Evolutionary conservation across 2,113 vertebrate genomes (phyloP).

Genomic region (Trematomus loennbergii): DNA sequence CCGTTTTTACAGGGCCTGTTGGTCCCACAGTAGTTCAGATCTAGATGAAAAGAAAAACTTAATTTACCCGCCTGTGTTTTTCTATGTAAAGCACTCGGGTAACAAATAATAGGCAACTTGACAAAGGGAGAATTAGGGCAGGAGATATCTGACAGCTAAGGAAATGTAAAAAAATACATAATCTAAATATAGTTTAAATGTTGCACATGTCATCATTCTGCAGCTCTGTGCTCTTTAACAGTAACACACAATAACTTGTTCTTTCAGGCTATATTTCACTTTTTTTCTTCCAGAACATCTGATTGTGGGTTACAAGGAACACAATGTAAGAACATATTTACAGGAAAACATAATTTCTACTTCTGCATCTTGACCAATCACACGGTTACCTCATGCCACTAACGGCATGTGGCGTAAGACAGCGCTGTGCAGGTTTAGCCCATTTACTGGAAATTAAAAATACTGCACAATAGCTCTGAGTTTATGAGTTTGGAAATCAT

Average conservation of each 20-base stretch:
- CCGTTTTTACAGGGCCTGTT: slow-evolving; percentile 93
- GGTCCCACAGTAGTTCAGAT: slow-evolving; percentile 96
- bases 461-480: background rate
- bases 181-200: background rate
- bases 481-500: background rate
- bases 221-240: background rate
- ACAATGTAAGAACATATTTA: slow-evolving; percentile 22
- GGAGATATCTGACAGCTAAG: background rate
- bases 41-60: slow-evolving; percentile 70
- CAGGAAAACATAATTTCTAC: slow-evolving; percentile 13
- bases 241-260: background rate
- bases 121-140: background rate
- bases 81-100: too few relatives aligned
- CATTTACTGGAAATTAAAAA: background rate
- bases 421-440: background rate
- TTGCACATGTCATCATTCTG: background rate
- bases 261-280: background rate
- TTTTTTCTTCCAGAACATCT: background rate
- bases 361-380: slow-evolving; percentile 23
- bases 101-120: too few relatives aligned
- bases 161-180: too few relatives aligned
- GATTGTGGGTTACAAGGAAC: slow-evolving; percentile 7
- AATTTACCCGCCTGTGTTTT: too few relatives aligned
- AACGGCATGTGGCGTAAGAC: background rate
- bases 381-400: slow-evolving; percentile 16